Evolutionary conservation across 2,888 invertebrate species (phyloP).

Genomic region (Sminthurinus aureus): DNA sequence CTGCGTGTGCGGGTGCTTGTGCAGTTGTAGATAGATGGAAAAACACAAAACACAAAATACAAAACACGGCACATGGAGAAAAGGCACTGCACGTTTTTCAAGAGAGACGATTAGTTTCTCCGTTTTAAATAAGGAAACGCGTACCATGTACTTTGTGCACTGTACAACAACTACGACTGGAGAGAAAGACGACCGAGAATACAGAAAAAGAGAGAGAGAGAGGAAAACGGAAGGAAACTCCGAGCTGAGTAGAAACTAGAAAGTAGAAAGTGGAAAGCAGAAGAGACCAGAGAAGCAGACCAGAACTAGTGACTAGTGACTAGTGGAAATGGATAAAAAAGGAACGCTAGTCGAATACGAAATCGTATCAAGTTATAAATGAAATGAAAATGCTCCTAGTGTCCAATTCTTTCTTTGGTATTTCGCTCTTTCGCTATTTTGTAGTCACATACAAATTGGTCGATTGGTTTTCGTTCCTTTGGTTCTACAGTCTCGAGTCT

Average conservation of each 20-base stretch:
- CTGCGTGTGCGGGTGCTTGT: too few species aligned
- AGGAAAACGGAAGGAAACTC: neutral
- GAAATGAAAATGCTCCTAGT: constrained; percentile 19
- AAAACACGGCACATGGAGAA: neutral
- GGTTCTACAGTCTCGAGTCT: neutral
- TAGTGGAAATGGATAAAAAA: constrained; percentile 32
- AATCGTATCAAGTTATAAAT: constrained; percentile 22
- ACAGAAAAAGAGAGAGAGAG: constrained; percentile 2
- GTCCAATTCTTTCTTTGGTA: constrained; percentile 30
- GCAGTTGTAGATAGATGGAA: too few species aligned
- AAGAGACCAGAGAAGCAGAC: too few species aligned
- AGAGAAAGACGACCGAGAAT: neutral
- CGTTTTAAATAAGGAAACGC: constrained; percentile 20
- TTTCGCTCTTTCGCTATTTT: constrained; percentile 2
- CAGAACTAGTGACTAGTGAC: neutral
- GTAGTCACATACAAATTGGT: constrained; percentile 30
- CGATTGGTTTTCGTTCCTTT: constrained; percentile 12
- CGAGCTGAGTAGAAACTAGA: neutral
- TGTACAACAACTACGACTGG: too few species aligned
- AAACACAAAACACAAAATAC: too few species aligned
- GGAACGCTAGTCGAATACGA: constrained; percentile 30
- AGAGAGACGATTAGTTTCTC: neutral
- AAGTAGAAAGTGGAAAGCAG: too few species aligned
- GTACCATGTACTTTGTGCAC: neutral
- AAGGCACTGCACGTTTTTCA: neutral